phyloP scores from a whole-genome alignment of 2,113 vertebrate species.

The Lonchura striata region DNA sequence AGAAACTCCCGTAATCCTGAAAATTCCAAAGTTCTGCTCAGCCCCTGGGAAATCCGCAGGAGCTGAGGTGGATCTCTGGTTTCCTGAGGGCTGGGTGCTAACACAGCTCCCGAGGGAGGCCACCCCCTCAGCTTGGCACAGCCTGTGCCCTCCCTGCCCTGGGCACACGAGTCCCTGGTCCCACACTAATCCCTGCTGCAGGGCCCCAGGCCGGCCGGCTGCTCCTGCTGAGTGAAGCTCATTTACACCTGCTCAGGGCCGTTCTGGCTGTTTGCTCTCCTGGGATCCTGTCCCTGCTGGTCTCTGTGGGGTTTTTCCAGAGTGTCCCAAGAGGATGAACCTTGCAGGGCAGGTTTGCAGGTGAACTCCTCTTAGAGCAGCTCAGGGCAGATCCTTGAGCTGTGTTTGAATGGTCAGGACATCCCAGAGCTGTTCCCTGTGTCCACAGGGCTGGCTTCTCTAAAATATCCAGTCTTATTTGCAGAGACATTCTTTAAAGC shows the following conservation, averaged over 20 bases:
- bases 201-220: background rate
- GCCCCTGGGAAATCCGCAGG: too few species aligned
- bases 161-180: background rate
- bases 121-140: background rate
- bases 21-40: too few species aligned
- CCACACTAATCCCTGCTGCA: background rate
- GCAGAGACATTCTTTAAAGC: too few species aligned
- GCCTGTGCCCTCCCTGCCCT: accelerated
- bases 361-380: background rate
- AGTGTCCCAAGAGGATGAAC: background rate
- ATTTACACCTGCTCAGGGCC: background rate
- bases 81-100: background rate
- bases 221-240: background rate
- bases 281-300: accelerated
- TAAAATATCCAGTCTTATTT: too few species aligned
- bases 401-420: background rate
- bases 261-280: accelerated
- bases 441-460: background rate
- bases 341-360: background rate
- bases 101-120: background rate
- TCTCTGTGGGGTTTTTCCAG: background rate
- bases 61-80: background rate
- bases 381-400: background rate
- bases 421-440: accelerated
- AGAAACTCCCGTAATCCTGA: background rate